phyloP scores from a whole-genome alignment of 1,140 invertebrate genomes.

The Drosophila punjabiensis region DNA sequence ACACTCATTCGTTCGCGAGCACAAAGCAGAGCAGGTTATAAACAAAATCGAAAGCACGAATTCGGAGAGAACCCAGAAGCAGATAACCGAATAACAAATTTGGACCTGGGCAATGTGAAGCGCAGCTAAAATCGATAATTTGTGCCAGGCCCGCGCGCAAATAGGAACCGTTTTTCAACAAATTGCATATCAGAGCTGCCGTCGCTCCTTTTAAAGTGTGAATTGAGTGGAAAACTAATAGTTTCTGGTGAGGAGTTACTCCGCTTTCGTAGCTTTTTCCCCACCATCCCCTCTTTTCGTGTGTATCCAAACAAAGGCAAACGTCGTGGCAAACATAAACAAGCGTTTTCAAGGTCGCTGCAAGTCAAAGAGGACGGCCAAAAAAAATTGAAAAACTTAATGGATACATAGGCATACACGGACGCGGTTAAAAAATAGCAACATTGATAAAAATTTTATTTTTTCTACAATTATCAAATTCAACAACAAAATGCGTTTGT shows the following conservation, averaged over 20 bases:
- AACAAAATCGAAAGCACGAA: slow-evolving; percentile 79
- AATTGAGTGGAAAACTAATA: background rate
- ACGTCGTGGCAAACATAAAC: slow-evolving; percentile 67
- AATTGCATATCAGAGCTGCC: slow-evolving; percentile 3
- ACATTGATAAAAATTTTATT: background rate
- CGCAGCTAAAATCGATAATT: slow-evolving; percentile 76
- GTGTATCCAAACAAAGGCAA: slow-evolving; percentile 37
- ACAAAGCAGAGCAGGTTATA: slow-evolving; percentile 78
- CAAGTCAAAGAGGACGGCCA: slow-evolving; percentile 55
- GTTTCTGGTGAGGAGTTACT: slow-evolving; percentile 21
- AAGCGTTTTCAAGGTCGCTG: slow-evolving; percentile 76
- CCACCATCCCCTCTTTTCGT: background rate
- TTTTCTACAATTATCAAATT: background rate
- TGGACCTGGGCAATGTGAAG: slow-evolving; percentile 58
- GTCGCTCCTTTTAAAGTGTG: background rate
- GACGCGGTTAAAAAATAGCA: background rate
- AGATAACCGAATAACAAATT: slow-evolving; percentile 54
- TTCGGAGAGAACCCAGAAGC: slow-evolving; percentile 48
- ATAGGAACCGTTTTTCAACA: slow-evolving; percentile 1
- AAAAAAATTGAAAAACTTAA: slow-evolving; percentile 28
- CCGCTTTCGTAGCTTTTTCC: background rate
- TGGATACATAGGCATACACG: slow-evolving; percentile 24
- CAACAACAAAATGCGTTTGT: background rate
- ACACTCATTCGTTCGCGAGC: slow-evolving; percentile 20
- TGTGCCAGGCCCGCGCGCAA: slow-evolving; percentile 56